These are phyloP conservation scores for Eupsittula cactorum DNA, from an alignment of 2,113 vertebrate species.

Conservation along the genomic window DNA sequence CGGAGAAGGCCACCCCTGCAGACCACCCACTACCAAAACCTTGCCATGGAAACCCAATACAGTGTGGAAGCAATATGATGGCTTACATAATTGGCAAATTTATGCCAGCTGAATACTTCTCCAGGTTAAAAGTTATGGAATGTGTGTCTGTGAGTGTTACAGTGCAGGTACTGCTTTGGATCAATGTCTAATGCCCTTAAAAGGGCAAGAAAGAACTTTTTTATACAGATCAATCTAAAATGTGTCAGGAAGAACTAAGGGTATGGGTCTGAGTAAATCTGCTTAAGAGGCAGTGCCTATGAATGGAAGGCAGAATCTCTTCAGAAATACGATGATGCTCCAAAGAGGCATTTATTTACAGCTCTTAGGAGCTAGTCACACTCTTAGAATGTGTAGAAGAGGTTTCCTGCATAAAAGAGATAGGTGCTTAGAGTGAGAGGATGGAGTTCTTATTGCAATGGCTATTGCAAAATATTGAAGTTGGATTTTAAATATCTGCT, in stretches of 20 bases:
- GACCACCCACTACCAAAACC: not conserved
- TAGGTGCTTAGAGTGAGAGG: not conserved
- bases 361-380: not conserved
- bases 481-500: not conserved
- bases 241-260: not conserved
- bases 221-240: not conserved
- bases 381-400: not conserved
- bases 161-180: not conserved
- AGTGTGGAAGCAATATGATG: not conserved
- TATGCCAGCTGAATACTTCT: not conserved
- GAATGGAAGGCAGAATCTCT: not conserved
- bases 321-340: not conserved
- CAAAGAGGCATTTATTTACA: not conserved
- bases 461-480: not conserved
- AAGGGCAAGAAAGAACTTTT: not conserved
- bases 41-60: not conserved
- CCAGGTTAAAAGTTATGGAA: not conserved
- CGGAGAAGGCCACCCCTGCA: not conserved
- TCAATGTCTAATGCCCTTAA: not conserved
- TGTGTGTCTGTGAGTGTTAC: not conserved
- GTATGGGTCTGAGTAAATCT: not conserved
- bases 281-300: not conserved
- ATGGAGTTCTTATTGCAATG: not conserved
- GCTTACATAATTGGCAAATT: not conserved
- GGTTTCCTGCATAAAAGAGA: not conserved